Base-by-base conservation (phyloP, 2,888 invertebrate species). In the Glomeris marginata region DNA sequence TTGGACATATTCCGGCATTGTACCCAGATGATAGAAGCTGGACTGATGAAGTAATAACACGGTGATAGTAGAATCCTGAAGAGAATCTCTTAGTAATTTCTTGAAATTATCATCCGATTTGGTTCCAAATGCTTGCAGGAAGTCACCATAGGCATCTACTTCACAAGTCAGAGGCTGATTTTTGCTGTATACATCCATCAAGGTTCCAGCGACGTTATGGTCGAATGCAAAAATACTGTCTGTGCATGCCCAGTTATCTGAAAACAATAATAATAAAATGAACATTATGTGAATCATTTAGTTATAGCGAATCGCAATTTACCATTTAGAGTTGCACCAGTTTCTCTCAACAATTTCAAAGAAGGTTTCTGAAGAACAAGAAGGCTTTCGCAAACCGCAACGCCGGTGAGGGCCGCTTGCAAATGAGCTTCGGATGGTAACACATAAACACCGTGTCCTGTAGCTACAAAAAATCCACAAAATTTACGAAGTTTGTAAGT, bases 121-220 rank as follows among this genome's bases (percentile, higher is more conserved):
- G 8, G 56, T 54, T 11, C 69, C 69, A 1, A 71, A 58, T 2
- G 67, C 63, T 47, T 67, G 69, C 13, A 71, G 59, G 55, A 71
- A 69, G 57, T 71, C 70, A 1, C 68, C 67, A 59, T 71, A 71
- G 10, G 67, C 67, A 60, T 69, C 68, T 45, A 71, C 63, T 60
- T 71, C 71, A 59, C 66, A 64, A 8, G 56, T 55, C 11, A 69
- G 50, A 4, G 63, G 62, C 6, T 59, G 58, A 47, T 63, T 56
- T 2, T 43, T 44, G 8, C 20, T 44, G 49, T 62, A 62, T 52
- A 66, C 65, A 2, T 59, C 48, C 2, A 66, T 51, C 28, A 71
- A 58, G 49, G 61, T 61, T 16, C 58, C 55, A 22, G 63, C 59
- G 10, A 69, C 58, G 35, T 61, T 58, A 47, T 61, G 61, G 47